phyloP scores from a whole-genome alignment of 2,888 invertebrate genomes.

The Spodoptera exigua region DNA sequence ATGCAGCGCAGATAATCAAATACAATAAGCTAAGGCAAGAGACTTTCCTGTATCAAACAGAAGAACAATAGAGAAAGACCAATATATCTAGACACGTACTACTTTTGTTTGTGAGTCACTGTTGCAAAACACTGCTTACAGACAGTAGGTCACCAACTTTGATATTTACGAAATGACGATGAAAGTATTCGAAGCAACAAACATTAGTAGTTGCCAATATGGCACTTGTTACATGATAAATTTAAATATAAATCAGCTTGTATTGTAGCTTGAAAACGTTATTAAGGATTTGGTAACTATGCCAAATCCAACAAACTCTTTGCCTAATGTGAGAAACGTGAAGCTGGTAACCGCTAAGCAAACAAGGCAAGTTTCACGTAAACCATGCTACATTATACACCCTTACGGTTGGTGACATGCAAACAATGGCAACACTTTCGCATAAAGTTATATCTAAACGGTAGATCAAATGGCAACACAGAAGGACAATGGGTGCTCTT shows the following conservation, averaged over 20 bases:
- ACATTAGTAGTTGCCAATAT: too few species aligned
- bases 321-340: too few species aligned
- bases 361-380: not conserved
- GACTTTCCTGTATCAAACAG: constrained; percentile 30
- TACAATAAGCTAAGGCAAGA: constrained; percentile 24
- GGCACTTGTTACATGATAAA: too few species aligned
- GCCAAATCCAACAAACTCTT: too few species aligned
- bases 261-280: too few species aligned
- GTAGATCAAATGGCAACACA: constrained; percentile 37
- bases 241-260: too few species aligned
- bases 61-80: constrained; percentile 41
- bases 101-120: constrained; percentile 43
- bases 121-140: constrained; percentile 17
- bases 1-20: constrained; percentile 7
- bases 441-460: constrained; percentile 37
- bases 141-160: constrained; percentile 35
- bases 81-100: constrained; percentile 33
- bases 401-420: not conserved
- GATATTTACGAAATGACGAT: too few species aligned
- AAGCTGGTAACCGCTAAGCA: too few species aligned
- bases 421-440: constrained; percentile 41
- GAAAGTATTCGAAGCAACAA: too few species aligned
- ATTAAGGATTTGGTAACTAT: too few species aligned
- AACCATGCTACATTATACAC: constrained; percentile 1
- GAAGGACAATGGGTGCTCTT: constrained; percentile 49